Evolutionary conservation across 2,113 vertebrate species (phyloP).

Genomic region (Leptodactylus fuscus): DNA sequence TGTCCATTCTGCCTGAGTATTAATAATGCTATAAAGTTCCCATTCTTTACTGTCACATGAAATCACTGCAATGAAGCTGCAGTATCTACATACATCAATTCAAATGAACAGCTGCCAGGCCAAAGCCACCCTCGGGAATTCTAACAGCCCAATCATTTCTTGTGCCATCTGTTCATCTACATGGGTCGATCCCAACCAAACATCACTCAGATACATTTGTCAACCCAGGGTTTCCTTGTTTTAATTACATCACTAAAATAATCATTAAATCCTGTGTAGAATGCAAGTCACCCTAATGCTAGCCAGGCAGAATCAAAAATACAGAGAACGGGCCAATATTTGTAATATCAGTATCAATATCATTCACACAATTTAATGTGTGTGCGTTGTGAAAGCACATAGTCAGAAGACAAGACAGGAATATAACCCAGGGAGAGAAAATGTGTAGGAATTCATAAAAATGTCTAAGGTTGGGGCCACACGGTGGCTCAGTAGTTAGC

Average conservation of each 20-base stretch:
- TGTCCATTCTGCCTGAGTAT: background rate
- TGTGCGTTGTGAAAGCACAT: too few relatives aligned
- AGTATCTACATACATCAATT: slow-evolving; percentile 38
- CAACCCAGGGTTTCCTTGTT: slow-evolving; percentile 2
- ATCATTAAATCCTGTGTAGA: background rate
- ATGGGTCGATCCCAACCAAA: slow-evolving; percentile 33
- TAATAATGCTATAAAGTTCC: background rate
- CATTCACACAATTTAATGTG: too few relatives aligned
- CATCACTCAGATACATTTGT: slow-evolving; percentile 31
- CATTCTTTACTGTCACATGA: background rate
- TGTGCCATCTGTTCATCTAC: slow-evolving; percentile 26
- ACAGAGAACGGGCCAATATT: too few relatives aligned
- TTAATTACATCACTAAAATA: background rate
- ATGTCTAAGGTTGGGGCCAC: too few relatives aligned
- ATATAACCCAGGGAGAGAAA: too few relatives aligned
- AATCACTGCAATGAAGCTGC: background rate
- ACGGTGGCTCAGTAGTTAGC: too few relatives aligned
- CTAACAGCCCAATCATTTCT: slow-evolving; percentile 31
- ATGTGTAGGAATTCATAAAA: too few relatives aligned
- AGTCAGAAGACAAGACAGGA: too few relatives aligned
- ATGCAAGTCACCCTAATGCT: background rate
- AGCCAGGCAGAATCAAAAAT: too few relatives aligned
- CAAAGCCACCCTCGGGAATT: slow-evolving; percentile 37
- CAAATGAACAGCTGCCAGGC: slow-evolving; percentile 34
- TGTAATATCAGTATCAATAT: too few relatives aligned